phyloP scores from a whole-genome alignment of 1,140 invertebrate species.

The Arctopsyche grandis region DNA sequence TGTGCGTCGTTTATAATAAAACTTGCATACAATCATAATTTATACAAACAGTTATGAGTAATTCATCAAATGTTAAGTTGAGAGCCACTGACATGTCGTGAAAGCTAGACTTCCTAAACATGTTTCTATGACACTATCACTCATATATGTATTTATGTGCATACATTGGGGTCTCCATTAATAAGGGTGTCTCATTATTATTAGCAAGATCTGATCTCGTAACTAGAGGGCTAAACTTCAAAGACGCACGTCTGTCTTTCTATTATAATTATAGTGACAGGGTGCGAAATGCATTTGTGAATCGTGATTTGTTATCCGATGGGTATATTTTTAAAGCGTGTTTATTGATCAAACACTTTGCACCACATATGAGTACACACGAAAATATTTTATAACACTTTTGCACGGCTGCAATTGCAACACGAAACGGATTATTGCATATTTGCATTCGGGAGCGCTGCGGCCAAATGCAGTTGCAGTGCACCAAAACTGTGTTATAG shows the following conservation, averaged over 20 bases:
- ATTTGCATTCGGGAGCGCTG: conserved; percentile 40
- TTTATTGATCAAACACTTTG: conserved; percentile 38
- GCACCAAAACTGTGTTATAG: conserved; percentile 14
- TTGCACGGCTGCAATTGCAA: conserved; percentile 30
- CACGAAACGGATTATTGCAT: conserved; percentile 53
- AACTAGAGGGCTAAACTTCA: conserved; percentile 19
- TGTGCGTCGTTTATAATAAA: too few relatives aligned
- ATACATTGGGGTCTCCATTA: too few relatives aligned
- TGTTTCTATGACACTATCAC: not conserved
- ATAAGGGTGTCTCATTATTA: too few relatives aligned
- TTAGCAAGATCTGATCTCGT: not conserved
- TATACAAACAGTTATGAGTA: too few relatives aligned
- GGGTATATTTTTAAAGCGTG: conserved; percentile 27
- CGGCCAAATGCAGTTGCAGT: conserved; percentile 6
- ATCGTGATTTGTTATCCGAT: not conserved
- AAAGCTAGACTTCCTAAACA: too few relatives aligned
- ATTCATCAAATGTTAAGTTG: too few relatives aligned
- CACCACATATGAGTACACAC: conserved; percentile 30
- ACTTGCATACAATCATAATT: too few relatives aligned
- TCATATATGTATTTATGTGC: too few relatives aligned
- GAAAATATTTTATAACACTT: conserved; percentile 53
- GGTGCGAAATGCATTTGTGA: not conserved
- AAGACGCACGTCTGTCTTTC: not conserved
- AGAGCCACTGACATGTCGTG: too few relatives aligned
- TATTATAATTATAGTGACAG: not conserved